Base-by-base conservation (phyloP, 2,113 vertebrate species). In the Ondatra zibethicus region DNA sequence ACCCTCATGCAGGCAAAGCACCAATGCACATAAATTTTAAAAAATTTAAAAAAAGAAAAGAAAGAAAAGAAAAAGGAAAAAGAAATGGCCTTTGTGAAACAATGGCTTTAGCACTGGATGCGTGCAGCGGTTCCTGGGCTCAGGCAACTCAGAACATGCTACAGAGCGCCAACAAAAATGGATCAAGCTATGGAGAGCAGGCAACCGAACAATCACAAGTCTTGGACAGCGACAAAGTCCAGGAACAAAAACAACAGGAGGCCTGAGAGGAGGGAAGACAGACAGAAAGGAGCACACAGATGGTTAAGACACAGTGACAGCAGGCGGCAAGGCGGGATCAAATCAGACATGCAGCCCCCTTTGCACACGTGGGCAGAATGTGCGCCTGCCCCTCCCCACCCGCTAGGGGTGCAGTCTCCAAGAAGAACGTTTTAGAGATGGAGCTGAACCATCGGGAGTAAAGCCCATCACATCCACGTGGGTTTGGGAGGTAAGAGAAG, bases 121-220 rank as follows among this genome's bases (percentile, higher is more conserved):
- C 27, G 80, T 91, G 47, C 7, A 16, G 58, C 76, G 95, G 96
- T 95, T 96, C 86, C 89, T 94, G 96, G 94, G 97, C 98, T 97
- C 97, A 76, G 95, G 84, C 96, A 89, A 95, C 96, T 95, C 93
- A 96, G 95, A 36, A 81, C 95, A 72, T 89, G 97, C 85, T 94
- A 55, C 75, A 50, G 84, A 97, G 88, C 42, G 8, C 92, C 88
- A 88, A 42, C 68, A 75, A 78, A 85, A 96, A 93, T 86, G 96
- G 7, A 91, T 77, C 81, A 55, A 98, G 96, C 97, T 98, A 98
- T 97, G 97, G 98, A 96, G 97, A 97, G 97, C 97, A 97, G 97
- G 97, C 73, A 97, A 97, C 98, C 97, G 81, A 97, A 97, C 98
- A 99, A 98, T 98, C 98, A 98, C 98, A 98, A 98, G 95, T 98